phyloP scores from a whole-genome alignment of 2,888 invertebrate genomes.

The Lacanobia wlatinum region DNA sequence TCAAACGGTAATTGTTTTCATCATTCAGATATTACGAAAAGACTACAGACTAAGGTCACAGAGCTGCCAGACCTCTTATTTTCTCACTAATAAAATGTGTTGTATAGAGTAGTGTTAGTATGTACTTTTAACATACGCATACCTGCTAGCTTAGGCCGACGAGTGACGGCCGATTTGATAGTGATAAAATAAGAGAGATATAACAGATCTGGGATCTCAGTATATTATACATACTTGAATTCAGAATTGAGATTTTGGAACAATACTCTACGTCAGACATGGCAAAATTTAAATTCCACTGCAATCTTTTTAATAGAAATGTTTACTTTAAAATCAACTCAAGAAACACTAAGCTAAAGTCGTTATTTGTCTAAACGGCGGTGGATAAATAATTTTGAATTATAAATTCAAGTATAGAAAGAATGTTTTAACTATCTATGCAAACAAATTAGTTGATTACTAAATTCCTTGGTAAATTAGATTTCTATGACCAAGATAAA shows the following conservation, averaged over 20 bases:
- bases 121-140: too few relatives aligned
- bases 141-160: too few relatives aligned
- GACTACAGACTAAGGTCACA: too few relatives aligned
- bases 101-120: too few relatives aligned
- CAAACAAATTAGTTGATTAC: background rate
- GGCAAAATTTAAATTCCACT: background rate
- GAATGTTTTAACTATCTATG: background rate
- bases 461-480: background rate
- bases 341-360: background rate
- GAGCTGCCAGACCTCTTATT: too few relatives aligned
- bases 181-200: too few relatives aligned
- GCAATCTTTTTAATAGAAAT: too few relatives aligned
- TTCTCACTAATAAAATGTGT: too few relatives aligned
- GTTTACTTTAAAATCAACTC: background rate
- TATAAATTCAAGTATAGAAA: background rate
- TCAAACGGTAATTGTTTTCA: constrained; percentile 85
- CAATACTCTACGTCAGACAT: background rate
- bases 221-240: background rate
- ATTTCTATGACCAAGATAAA: background rate
- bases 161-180: too few relatives aligned
- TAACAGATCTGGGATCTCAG: too few relatives aligned
- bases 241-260: background rate
- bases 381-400: background rate
- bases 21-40: constrained; percentile 67
- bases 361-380: background rate